These are phyloP conservation scores for Sarcophaga rosellei DNA, from an alignment of 2,888 invertebrate species.

Conservation along the genomic window DNA sequence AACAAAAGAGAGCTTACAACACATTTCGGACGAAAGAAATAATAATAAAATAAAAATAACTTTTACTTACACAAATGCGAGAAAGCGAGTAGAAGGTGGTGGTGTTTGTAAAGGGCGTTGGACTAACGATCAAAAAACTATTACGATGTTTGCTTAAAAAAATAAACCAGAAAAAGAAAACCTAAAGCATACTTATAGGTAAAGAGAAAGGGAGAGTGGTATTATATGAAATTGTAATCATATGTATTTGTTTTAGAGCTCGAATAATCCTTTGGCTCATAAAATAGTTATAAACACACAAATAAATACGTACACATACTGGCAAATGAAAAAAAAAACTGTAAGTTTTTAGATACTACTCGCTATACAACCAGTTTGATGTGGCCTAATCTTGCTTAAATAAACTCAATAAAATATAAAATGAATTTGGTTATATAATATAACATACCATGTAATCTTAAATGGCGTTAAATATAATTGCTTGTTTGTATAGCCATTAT, in stretches of 20 bases:
- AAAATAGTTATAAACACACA: slow-evolving; percentile 48
- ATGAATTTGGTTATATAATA: slow-evolving; percentile 10
- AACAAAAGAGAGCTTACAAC: slow-evolving; percentile 54
- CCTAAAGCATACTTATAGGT: neutral
- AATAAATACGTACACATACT: neutral
- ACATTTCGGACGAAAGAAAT: neutral
- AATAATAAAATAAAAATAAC: slow-evolving; percentile 27
- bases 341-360: neutral
- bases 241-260: slow-evolving; percentile 1
- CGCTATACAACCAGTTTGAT: neutral
- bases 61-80: slow-evolving; percentile 26
- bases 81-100: neutral
- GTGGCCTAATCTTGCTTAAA: slow-evolving; percentile 30
- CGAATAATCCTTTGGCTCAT: slow-evolving; percentile 1
- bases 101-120: neutral
- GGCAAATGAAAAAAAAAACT: neutral
- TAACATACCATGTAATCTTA: slow-evolving; percentile 24
- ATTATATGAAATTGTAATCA: neutral
- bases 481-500: slow-evolving; percentile 31
- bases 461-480: slow-evolving; percentile 69
- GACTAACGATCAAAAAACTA: slow-evolving; percentile 11
- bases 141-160: slow-evolving; percentile 16
- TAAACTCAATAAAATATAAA: neutral
- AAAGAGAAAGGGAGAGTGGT: no score
- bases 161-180: neutral